Conservation (phyloP, 1,140 invertebrate species). For the Scaptodrosophila lebanonensis region DNA sequence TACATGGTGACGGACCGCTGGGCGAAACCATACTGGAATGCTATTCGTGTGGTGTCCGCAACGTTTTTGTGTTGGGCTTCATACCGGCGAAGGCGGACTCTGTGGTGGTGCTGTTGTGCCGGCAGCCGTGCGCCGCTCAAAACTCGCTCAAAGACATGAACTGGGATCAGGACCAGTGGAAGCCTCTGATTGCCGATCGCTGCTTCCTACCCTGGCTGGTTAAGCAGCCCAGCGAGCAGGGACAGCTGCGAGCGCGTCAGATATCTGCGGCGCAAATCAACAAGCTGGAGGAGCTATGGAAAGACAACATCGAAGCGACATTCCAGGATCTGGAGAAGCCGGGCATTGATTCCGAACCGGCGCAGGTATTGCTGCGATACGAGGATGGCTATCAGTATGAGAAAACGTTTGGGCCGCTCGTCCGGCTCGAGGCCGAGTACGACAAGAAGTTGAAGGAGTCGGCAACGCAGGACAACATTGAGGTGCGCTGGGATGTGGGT, state of each 20-base stretch:
- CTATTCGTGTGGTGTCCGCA: constrained; percentile 98
- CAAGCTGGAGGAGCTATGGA: constrained; percentile 99
- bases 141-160: constrained; percentile 98
- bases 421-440: constrained; percentile 98
- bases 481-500: constrained; percentile 98
- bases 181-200: constrained; percentile 96
- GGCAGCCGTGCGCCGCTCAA: constrained; percentile 98
- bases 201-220: constrained; percentile 98
- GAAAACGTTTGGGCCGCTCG: constrained; percentile 98
- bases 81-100: constrained; percentile 99
- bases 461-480: constrained; percentile 98
- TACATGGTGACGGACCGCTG: constrained; percentile 97
- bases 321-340: constrained; percentile 99
- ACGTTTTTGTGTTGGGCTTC: constrained; percentile 98
- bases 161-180: constrained; percentile 99
- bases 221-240: constrained; percentile 96
- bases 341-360: constrained; percentile 97
- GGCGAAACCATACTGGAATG: constrained; percentile 99
- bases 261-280: constrained; percentile 98
- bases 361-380: constrained; percentile 95
- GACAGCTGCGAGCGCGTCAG: constrained; percentile 95
- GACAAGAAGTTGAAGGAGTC: constrained; percentile 99
- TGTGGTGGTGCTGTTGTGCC: constrained; percentile 97
- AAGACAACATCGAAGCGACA: constrained; percentile 97
- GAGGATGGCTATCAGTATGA: constrained; percentile 99